Evolutionary conservation across 2,888 invertebrate species (phyloP), one percentile per base, ranked within the genome.

Genomic region (Drosophila heteroneura): DNA sequence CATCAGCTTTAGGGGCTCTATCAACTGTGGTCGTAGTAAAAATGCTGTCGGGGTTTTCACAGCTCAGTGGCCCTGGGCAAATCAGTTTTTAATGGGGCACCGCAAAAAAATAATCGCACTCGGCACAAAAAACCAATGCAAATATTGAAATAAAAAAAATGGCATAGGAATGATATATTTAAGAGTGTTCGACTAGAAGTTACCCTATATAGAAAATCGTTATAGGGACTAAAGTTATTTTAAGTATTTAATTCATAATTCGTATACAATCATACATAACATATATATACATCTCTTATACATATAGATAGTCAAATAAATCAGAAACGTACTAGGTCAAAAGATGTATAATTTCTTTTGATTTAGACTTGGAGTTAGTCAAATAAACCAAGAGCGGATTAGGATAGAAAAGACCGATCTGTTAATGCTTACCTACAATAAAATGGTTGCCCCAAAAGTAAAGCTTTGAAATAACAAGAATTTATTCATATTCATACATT

Each of bases 21-120:
- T 70, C 63, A 53, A 61, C 53, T 49, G 26, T 56, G 56, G 19
- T 47, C 26, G 26, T 16, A 26, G 37, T 6, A 16, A 49, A 67
- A 54, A 49, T 47, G 58, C 30, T 58, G 5, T 39, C 57, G 30
- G 22, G 22, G 58, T 54, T 81, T 82, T 88, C 80, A 85, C 85
- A 74, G 85, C 88, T 88, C 85, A 85, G 54, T 86, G 85, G 80
- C 82, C 83, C 58, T 69, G 77, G 41, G 35, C 57, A 52, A 67
- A 67, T 57, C 47, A n/a, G 22, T 61, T 61, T 59, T 67, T 65
- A 83, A 79, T 83, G 79, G 84, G 81, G 74, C 70, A 83, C 79
- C 79, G 79, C 81, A 70, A 74, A 52, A 77, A 63, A 54, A 58
- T 47, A 76, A 65, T 65, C 75, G 70, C 69, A 69, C 58, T 62